phyloP scores from a whole-genome alignment of 2,113 vertebrate species.

The Entelurus aequoreus region DNA sequence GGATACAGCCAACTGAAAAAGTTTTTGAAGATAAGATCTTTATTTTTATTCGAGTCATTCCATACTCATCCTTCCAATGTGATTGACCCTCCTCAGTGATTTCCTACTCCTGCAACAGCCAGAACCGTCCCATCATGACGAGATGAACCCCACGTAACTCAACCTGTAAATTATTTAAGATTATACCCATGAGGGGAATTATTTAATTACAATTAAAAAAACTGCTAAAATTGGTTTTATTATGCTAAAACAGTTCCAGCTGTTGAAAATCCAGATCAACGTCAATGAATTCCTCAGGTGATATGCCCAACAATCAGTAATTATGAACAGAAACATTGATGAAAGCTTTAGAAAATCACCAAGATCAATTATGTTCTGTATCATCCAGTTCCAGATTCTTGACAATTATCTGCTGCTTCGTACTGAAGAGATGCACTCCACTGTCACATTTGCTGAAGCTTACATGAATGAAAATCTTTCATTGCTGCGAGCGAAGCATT shows the following conservation, averaged over 20 bases:
- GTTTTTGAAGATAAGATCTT: slow-evolving; percentile 6
- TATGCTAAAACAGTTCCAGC: slow-evolving; percentile 23
- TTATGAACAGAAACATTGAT: slow-evolving; percentile 39
- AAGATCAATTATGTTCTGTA: slow-evolving; percentile 25
- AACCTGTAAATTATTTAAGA: slow-evolving; percentile 6
- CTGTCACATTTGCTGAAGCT: slow-evolving; percentile 38
- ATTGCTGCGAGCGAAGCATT: slow-evolving; percentile 19
- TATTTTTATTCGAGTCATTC: neutral
- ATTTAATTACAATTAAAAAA: slow-evolving; percentile 3
- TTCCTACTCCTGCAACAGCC: slow-evolving; percentile 18
- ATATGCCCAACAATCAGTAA: slow-evolving; percentile 31
- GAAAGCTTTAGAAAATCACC: slow-evolving; percentile 27
- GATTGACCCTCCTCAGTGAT: slow-evolving; percentile 35
- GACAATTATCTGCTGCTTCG: slow-evolving; percentile 28
- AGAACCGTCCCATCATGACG: slow-evolving; percentile 9
- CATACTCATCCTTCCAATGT: slow-evolving; percentile 23
- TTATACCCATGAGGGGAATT: slow-evolving; percentile 1
- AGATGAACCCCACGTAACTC: slow-evolving; percentile 7
- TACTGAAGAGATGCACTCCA: slow-evolving; percentile 20
- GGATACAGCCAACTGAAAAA: slow-evolving; percentile 22
- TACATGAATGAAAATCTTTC: slow-evolving; percentile 41
- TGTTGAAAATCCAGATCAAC: slow-evolving; percentile 23
- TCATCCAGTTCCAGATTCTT: slow-evolving; percentile 35
- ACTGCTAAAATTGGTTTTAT: slow-evolving; percentile 12
- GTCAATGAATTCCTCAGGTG: slow-evolving; percentile 31